A percentile compares a stretch with the other conserved stretches of the same genome.
Evolutionary conservation across 2,888 invertebrate species (phyloP).

Genomic region (Noctua pronuba): DNA sequence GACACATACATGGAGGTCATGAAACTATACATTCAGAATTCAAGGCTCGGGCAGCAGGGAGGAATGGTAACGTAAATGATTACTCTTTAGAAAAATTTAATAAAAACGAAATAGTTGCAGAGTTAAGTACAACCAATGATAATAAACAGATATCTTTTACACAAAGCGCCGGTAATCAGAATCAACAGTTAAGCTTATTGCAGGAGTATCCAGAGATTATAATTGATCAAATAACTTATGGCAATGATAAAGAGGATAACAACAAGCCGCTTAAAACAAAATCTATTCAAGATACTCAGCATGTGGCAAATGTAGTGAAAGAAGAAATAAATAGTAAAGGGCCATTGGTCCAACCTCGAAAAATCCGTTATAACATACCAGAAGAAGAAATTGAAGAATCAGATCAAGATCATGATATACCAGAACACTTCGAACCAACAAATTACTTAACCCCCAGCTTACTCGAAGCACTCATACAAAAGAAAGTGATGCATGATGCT

Average conservation of each 20-base stretch:
- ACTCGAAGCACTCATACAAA: conserved; percentile 40
- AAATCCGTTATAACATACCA: conserved; percentile 24
- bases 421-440: conserved; percentile 21
- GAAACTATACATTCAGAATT: conserved; percentile 24
- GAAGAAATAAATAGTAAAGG: conserved; percentile 17
- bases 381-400: conserved; percentile 32
- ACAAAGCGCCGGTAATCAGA: conserved; percentile 27
- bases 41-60: conserved; percentile 22
- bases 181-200: conserved; percentile 34
- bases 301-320: conserved; percentile 19
- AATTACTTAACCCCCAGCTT: conserved; percentile 35
- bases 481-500: conserved; percentile 37
- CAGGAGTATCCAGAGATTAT: conserved; percentile 53
- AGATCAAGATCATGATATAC: not conserved
- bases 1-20: conserved; percentile 20
- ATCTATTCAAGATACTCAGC: conserved; percentile 4
- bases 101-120: conserved; percentile 37
- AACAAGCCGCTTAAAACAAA: conserved; percentile 8
- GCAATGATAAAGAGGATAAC: conserved; percentile 33
- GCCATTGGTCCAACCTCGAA: not conserved
- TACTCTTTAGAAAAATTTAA: conserved; percentile 35
- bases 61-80: conserved; percentile 15
- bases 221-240: conserved; percentile 54
- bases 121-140: conserved; percentile 6
- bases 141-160: conserved; percentile 18